Base-by-base conservation (phyloP, 1,140 invertebrate genomes). In the Amyelois transitella region DNA sequence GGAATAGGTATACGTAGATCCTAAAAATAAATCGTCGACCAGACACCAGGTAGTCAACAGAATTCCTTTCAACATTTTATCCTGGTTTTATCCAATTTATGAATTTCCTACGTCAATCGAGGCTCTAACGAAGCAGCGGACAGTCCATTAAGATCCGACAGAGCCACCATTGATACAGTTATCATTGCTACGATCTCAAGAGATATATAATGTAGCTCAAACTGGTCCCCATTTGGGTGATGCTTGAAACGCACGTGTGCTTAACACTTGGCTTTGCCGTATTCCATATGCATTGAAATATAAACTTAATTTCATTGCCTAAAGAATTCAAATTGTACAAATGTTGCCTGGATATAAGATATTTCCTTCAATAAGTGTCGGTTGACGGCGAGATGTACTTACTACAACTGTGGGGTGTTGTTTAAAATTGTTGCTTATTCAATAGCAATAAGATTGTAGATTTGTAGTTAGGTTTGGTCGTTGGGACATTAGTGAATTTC, bases 141-240 rank as follows among this genome's bases (percentile, higher is more conserved):
- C 56, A 55, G 64, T 67, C 66, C 65, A 73, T 77, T 82, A 74
- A 66, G 60, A 69, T 64, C 65, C 63, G 57, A 70, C 65, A 72
- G 71, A 71, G 71, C 63, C 60, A 49, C 25, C 58, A 66, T 61
- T 63, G 58, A 66, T 64, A 72, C 68, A 66, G 60, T 70, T 82
- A 82, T 85, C 77, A 72, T 68, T 56, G 66, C 64, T 71, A 79
- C 69, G 72, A 82, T 84, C 75, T 78, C 69, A 51, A 55, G 64
- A 78, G 66, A 69, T 67, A 73, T 70, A 62, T 72, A 66, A 62
- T 69, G 65, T 64, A 68, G 56, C 64, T 72, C 62, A 57, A 76
- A 77, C 76, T 76, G 69, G 74, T 78, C 72, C 72, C 73, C 72
- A 81, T 78, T 82, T 85, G 70, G 76, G 71, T 73, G 74, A 79